phyloP scores from a whole-genome alignment of 2,888 invertebrate genomes.

The Mythimna vitellina region DNA sequence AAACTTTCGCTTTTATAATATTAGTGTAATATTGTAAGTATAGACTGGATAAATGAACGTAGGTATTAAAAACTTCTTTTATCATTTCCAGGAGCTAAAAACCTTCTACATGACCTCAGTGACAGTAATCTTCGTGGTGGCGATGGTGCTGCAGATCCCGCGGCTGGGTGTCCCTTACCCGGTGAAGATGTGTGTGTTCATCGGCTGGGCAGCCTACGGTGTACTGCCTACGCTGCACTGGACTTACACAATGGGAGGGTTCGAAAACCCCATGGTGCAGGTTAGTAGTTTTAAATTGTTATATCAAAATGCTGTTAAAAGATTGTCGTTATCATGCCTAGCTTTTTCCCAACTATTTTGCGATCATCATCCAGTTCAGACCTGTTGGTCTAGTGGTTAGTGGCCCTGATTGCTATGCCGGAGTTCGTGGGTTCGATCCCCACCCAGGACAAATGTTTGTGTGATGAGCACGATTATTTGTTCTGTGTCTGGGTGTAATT shows the following conservation, averaged over 20 bases:
- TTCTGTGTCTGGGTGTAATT: too few species aligned
- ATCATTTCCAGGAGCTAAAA: constrained; percentile 92
- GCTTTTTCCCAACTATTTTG: neutral
- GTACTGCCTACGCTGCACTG: constrained; percentile 98
- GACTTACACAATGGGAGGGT: constrained; percentile 97
- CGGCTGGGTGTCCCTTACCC: constrained; percentile 92
- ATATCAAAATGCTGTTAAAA: neutral
- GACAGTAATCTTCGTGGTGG: constrained; percentile 94
- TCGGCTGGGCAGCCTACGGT: constrained; percentile 97
- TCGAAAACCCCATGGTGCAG: constrained; percentile 95
- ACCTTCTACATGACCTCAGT: constrained; percentile 96
- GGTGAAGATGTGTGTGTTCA: constrained; percentile 95
- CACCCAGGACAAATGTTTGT: too few species aligned
- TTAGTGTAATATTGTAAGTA: neutral
- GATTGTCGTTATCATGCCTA: neutral
- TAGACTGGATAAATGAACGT: neutral
- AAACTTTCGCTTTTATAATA: neutral
- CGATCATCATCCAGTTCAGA: neutral
- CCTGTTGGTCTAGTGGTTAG: too few species aligned
- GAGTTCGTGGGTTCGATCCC: too few species aligned
- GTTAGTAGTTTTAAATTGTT: constrained; percentile 82
- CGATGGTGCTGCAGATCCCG: constrained; percentile 95
- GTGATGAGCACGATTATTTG: too few species aligned
- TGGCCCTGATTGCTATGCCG: too few species aligned
- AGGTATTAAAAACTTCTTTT: neutral